phyloP scores from a whole-genome alignment of 2,888 invertebrate genomes.

The Spilarctia lutea region DNA sequence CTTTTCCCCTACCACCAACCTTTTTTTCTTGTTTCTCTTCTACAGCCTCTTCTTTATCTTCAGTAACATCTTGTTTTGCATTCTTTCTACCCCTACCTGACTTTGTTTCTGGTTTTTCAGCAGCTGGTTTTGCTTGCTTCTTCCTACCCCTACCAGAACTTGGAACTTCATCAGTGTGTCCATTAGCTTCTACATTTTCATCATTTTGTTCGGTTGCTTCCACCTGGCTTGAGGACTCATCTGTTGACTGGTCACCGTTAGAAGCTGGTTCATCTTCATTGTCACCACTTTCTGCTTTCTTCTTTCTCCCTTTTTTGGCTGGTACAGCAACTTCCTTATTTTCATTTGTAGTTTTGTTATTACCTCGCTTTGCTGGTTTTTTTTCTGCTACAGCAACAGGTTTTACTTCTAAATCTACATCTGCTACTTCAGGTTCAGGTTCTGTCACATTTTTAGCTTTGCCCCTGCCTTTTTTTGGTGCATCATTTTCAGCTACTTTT shows the following conservation, averaged over 20 bases:
- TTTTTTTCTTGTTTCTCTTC: slow-evolving; percentile 67
- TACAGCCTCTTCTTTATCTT: slow-evolving; percentile 47
- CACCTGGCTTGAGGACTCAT: slow-evolving; percentile 54
- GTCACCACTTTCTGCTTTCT: slow-evolving; percentile 61
- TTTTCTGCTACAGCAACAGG: slow-evolving; percentile 53
- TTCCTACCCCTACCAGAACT: slow-evolving; percentile 68
- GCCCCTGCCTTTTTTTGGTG: slow-evolving; percentile 74
- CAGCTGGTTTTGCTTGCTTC: slow-evolving; percentile 71
- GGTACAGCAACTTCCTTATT: slow-evolving; percentile 63
- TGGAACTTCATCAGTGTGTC: slow-evolving; percentile 58
- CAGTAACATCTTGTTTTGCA: slow-evolving; percentile 60
- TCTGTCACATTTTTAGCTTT: slow-evolving; percentile 69
- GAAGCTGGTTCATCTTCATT: slow-evolving; percentile 58
- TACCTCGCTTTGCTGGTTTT: slow-evolving; percentile 67
- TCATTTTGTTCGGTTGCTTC: slow-evolving; percentile 63
- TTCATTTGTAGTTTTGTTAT: slow-evolving; percentile 69
- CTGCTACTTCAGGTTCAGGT: slow-evolving; percentile 45
- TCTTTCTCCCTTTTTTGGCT: slow-evolving; percentile 75
- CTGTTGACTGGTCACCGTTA: slow-evolving; percentile 66
- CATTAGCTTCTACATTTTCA: slow-evolving; percentile 66
- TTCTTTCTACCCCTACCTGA: slow-evolving; percentile 65
- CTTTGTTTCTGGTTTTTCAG: slow-evolving; percentile 61
- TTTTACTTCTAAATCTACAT: slow-evolving; percentile 49
- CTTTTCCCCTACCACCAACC: slow-evolving; percentile 64
- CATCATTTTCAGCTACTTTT: slow-evolving; percentile 70